Base-by-base conservation (phyloP, 2,113 vertebrate genomes). In the Carollia perspicillata region DNA sequence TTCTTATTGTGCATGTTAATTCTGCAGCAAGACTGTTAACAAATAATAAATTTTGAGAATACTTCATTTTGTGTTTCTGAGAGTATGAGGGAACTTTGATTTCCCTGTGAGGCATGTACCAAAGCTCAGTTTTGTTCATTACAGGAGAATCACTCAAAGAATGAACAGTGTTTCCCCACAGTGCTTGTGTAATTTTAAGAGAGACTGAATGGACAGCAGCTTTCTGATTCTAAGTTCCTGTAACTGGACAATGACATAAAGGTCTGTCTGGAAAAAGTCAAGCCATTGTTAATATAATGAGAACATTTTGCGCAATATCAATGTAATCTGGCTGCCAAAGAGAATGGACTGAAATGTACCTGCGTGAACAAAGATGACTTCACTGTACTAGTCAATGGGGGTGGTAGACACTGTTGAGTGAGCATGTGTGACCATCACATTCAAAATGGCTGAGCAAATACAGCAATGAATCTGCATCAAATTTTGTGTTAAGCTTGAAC, bases 141-240 rank as follows among this genome's bases (percentile, higher is more conserved):
- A 12, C 4, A 11, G 78, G 93, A 87, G 37, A 47, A 20, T 35
- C 40, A 2, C n/a, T 47, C 20, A 6, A 26, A 68, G 35, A 69
- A 28, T 0, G 37, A 17, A n/a, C 5, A 0, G 2, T 3, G 6
- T 35, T 90, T 9, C 30, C 14, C 11, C 2, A 0, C 20, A 16
- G 3, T 2, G 3, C 30, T 16, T 26, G 2, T 26, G 49, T 23
- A 22, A 1, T 55, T 35, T 83, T 30, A 1, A 88, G 69, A 18
- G 40, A 5, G 10, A 20, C 9, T 6, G 9, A 4, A 8, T 1
- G 20, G 90, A 14, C 6, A 5, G 37, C 63, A 53, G 44, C 69
- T 49, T 60, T 79, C 49, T 10, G 55, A 23, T 8, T 35, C 5
- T 35, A 14, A 28, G n/a, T 11, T 89, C 72, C 37, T 85, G 11